A percentile compares a stretch with the other conserved stretches of the same genome.
Evolutionary conservation across 2,113 vertebrate species (phyloP).

Genomic region (Aspidoscelis tigris): DNA sequence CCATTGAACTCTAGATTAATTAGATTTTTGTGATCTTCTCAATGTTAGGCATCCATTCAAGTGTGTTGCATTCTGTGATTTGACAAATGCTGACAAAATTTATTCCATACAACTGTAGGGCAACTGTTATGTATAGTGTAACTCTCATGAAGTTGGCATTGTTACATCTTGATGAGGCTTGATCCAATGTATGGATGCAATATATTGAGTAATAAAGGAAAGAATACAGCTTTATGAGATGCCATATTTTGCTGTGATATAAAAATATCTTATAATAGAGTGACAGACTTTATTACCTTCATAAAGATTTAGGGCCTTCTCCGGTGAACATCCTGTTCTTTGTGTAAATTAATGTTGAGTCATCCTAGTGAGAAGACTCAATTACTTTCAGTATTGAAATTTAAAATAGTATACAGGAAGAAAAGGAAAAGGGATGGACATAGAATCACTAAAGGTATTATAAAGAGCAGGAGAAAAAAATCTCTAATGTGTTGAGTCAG

Average conservation of each 20-base stretch:
- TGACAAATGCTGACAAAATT: neutral
- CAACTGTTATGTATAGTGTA: neutral
- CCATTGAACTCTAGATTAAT: neutral
- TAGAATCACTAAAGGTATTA: neutral
- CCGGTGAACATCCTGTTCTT: slow-evolving; percentile 7
- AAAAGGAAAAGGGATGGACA: neutral
- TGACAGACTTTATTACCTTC: slow-evolving; percentile 28
- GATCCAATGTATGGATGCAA: neutral
- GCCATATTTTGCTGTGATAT: neutral
- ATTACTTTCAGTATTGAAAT: slow-evolving; percentile 21
- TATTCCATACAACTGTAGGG: slow-evolving; percentile 8
- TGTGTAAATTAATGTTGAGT: slow-evolving; percentile 24
- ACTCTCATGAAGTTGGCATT: neutral
- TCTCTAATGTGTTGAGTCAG: neutral
- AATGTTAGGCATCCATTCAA: neutral
- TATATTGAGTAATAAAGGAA: neutral
- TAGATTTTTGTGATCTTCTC: neutral
- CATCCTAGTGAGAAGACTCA: slow-evolving; percentile 14
- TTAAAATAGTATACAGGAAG: neutral
- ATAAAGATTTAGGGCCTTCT: slow-evolving; percentile 16
- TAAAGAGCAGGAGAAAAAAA: neutral
- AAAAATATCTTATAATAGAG: slow-evolving; percentile 19
- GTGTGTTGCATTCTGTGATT: neutral
- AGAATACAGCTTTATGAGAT: slow-evolving; percentile 5
- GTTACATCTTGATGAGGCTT: neutral